A percentile compares a stretch with the other conserved stretches of the same genome.
Conservation (phyloP, 2,113 vertebrate genomes). For the Myotis brandtii region DNA sequence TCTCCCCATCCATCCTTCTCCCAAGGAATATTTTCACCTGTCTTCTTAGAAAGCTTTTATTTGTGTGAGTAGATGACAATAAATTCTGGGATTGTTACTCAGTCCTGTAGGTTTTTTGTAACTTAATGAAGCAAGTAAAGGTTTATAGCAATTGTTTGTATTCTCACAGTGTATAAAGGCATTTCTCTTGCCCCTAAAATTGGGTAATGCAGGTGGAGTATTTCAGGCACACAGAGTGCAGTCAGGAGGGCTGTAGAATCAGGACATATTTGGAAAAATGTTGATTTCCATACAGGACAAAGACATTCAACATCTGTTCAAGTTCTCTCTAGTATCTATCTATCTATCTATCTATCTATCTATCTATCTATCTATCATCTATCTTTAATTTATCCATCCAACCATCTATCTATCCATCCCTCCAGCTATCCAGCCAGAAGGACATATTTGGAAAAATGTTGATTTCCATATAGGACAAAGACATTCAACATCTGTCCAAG, state of each 20-base stretch:
- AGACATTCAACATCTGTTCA: neutral
- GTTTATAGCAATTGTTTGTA: neutral
- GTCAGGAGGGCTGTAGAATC: neutral
- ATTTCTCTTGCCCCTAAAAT: neutral
- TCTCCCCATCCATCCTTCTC: neutral
- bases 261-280: neutral
- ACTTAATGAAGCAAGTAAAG: neutral
- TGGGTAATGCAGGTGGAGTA: neutral
- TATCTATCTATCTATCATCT: neutral
- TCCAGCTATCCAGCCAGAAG: neutral
- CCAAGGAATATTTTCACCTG: neutral
- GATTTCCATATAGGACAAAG: neutral
- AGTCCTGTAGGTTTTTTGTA: neutral
- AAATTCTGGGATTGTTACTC: neutral
- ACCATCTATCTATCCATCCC: no score
- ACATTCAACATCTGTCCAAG: neutral
- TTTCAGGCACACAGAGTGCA: neutral
- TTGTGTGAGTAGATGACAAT: neutral
- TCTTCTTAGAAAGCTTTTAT: neutral
- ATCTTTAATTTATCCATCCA: neutral
- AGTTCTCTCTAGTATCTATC: neutral
- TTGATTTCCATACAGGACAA: neutral
- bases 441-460: neutral
- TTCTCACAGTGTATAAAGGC: neutral
- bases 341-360: neutral